These are phyloP conservation scores for Sinotaia quadrata DNA, from an alignment of 2,888 invertebrate species.

Conservation along the genomic window DNA sequence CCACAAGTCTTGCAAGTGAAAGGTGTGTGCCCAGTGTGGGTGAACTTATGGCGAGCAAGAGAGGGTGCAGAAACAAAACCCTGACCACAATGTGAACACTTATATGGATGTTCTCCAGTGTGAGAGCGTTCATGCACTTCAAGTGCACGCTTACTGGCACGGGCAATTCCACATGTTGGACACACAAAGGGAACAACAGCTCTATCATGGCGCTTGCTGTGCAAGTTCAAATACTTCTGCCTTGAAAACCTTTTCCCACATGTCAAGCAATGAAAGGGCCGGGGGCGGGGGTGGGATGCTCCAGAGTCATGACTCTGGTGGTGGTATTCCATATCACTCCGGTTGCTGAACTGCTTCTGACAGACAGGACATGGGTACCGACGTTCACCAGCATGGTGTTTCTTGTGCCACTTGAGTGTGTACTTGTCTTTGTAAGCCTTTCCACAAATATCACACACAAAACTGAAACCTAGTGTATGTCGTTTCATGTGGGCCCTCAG, in stretches of 20 bases:
- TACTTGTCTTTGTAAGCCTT: background rate
- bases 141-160: background rate
- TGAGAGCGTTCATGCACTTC: background rate
- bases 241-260: background rate
- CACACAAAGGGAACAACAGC: background rate
- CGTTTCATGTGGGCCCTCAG: background rate
- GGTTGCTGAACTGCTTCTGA: background rate
- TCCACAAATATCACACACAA: background rate
- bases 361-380: background rate
- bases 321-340: background rate
- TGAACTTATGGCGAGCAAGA: background rate
- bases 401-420: background rate
- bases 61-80: background rate
- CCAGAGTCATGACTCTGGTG: background rate
- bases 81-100: background rate
- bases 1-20: background rate
- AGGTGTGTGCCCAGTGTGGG: background rate
- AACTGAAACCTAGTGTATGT: background rate
- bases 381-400: background rate
- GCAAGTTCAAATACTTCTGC: background rate
- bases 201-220: background rate
- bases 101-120: background rate
- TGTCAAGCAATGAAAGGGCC: background rate
- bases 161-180: background rate
- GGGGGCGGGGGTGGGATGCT: background rate